Conservation (phyloP, 1,140 invertebrate species). For the Macrobrachium rosenbergii region DNA sequence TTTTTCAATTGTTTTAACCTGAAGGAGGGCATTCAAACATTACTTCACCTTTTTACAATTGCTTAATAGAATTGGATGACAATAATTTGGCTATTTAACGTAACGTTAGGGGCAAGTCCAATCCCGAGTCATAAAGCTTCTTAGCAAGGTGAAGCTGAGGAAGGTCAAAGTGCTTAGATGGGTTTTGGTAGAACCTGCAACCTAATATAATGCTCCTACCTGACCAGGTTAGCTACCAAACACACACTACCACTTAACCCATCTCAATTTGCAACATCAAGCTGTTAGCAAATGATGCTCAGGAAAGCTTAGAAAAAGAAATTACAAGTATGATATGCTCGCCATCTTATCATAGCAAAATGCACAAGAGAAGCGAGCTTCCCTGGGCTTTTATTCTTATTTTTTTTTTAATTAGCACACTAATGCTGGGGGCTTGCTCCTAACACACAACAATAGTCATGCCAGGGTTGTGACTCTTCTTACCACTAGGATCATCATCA, state of each 20-base stretch:
- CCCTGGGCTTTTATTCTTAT: conserved; percentile 5
- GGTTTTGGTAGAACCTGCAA: no score
- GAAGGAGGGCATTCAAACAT: conserved; percentile 2
- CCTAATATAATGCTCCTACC: not conserved
- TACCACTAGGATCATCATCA: conserved; percentile 55
- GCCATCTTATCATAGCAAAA: conserved; percentile 50
- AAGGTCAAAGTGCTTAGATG: conserved; percentile 7
- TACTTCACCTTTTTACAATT: conserved; percentile 18
- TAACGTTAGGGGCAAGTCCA: conserved; percentile 28
- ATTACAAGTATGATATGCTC: conserved; percentile 53
- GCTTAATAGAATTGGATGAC: conserved; percentile 26
- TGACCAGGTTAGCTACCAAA: conserved; percentile 3
- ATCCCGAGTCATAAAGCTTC: conserved; percentile 35
- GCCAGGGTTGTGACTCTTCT: conserved; percentile 37
- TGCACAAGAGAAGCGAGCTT: conserved; percentile 32
- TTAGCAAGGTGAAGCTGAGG: conserved; percentile 27
- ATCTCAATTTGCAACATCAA: conserved; percentile 10
- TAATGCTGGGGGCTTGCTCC: conserved; percentile 6
- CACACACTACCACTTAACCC: conserved; percentile 15
- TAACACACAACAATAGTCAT: conserved; percentile 35
- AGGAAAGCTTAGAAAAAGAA: conserved; percentile 26
- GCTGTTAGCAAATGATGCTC: conserved; percentile 5
- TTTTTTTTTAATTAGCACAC: not conserved
- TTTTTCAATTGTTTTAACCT: conserved; percentile 18
- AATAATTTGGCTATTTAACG: conserved; percentile 5